Evolutionary conservation across 2,888 invertebrate genomes (phyloP).

Genomic region (Hypomecis punctinalis): DNA sequence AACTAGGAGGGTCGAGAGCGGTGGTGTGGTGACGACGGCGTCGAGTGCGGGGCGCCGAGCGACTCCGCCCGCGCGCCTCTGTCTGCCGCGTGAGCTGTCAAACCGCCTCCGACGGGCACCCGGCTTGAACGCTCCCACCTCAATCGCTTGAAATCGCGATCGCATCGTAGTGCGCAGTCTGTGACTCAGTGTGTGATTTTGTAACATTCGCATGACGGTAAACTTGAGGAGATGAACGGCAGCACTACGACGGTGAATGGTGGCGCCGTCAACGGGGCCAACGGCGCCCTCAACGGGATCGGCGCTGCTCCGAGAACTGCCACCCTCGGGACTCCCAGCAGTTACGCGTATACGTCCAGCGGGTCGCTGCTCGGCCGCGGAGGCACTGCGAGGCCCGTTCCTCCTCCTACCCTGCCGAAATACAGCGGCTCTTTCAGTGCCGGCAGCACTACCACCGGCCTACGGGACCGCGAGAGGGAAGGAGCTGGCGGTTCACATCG

Average conservation of each 20-base stretch:
- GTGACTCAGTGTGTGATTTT: slow-evolving; percentile 78
- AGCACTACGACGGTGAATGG: slow-evolving; percentile 83
- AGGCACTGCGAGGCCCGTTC: slow-evolving; percentile 88
- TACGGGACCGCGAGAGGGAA: slow-evolving; percentile 87
- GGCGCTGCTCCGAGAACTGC: slow-evolving; percentile 79
- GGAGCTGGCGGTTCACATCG: slow-evolving; percentile 90
- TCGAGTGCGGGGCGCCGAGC: slow-evolving; percentile 67
- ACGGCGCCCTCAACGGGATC: slow-evolving; percentile 75
- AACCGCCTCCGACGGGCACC: slow-evolving; percentile 82
- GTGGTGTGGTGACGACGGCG: slow-evolving; percentile 58
- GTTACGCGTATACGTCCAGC: slow-evolving; percentile 87
- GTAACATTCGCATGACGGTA: slow-evolving; percentile 77
- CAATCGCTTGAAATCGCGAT: slow-evolving; percentile 69
- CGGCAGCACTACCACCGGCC: slow-evolving; percentile 87
- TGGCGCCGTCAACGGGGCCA: slow-evolving; percentile 79
- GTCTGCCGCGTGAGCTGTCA: slow-evolving; percentile 78
- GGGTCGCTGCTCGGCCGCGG: slow-evolving; percentile 86
- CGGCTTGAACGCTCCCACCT: slow-evolving; percentile 79
- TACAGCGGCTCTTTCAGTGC: slow-evolving; percentile 92
- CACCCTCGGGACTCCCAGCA: slow-evolving; percentile 83
- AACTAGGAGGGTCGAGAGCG: slow-evolving; percentile 61
- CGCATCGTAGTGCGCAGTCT: slow-evolving; percentile 71
- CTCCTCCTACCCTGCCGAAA: slow-evolving; percentile 91
- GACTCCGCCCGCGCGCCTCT: slow-evolving; percentile 76
- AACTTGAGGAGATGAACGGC: slow-evolving; percentile 81